A percentile compares a stretch with the other conserved stretches of the same genome.
phyloP scores from a whole-genome alignment of 2,888 invertebrate genomes.

The Scrobipalpa atriplicella region DNA sequence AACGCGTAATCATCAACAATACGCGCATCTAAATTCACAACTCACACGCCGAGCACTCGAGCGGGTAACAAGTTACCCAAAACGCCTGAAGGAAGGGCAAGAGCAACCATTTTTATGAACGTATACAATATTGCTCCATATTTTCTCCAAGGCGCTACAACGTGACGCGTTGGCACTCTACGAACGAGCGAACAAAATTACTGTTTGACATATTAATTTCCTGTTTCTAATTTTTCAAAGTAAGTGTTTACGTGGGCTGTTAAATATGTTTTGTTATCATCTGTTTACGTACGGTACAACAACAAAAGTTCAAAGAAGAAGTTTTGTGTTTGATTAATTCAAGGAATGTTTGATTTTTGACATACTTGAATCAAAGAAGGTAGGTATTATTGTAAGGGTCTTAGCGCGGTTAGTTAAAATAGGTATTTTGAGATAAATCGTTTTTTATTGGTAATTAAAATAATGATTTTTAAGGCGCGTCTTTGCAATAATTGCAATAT shows the following conservation, averaged over 20 bases:
- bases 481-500: no score
- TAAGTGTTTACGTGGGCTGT: background rate
- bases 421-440: no score
- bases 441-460: no score
- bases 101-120: conserved; percentile 38
- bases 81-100: conserved; percentile 36
- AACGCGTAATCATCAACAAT: conserved; percentile 23
- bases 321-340: no score
- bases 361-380: no score
- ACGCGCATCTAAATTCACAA: conserved; percentile 30
- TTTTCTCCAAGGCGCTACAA: conserved; percentile 31
- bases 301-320: no score
- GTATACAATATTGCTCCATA: conserved; percentile 38
- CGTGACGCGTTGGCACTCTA: conserved; percentile 25
- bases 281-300: background rate
- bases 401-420: no score
- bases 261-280: background rate
- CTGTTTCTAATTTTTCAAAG: conserved; percentile 19
- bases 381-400: no score
- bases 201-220: conserved; percentile 29
- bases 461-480: no score
- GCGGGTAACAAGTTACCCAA: conserved; percentile 32
- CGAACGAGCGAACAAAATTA: conserved; percentile 26
- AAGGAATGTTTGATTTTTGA: no score
- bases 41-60: conserved; percentile 32